These are phyloP conservation scores for Acrobeloides nanus DNA, from an alignment of 2,888 invertebrate species.

Conservation along the genomic window DNA sequence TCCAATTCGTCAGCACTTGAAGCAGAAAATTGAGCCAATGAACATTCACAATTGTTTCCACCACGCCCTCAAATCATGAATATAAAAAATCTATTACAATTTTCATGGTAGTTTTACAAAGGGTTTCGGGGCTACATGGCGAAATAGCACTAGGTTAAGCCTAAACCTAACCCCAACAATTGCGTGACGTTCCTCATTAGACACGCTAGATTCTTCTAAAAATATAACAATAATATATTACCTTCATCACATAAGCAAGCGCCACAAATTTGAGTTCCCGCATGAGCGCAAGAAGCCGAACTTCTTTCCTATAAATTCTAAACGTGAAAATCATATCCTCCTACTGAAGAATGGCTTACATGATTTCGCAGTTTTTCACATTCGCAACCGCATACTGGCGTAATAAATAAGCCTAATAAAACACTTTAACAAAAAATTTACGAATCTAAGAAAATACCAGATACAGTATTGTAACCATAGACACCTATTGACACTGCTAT, in stretches of 20 bases:
- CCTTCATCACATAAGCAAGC: conserved; percentile 30
- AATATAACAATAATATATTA: conserved; percentile 4
- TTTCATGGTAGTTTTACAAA: conserved; percentile 32
- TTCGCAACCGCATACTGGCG: conserved; percentile 50
- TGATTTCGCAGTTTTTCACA: conserved; percentile 44
- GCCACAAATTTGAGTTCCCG: conserved; percentile 46
- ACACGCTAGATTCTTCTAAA: not conserved
- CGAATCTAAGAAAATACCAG: conserved; percentile 23
- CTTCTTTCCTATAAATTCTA: conserved; percentile 32
- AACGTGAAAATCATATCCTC: conserved; percentile 8
- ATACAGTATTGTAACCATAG: conserved; percentile 38
- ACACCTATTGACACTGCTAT: conserved; percentile 46
- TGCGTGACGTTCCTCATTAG: conserved; percentile 10
- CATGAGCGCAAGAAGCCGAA: conserved; percentile 34
- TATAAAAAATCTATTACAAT: too few species aligned
- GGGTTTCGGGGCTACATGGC: too few species aligned
- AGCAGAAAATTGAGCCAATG: conserved; percentile 35
- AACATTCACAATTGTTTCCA: conserved; percentile 53
- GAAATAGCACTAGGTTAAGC: too few species aligned
- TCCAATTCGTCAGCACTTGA: conserved; percentile 28
- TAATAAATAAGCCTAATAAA: conserved; percentile 26
- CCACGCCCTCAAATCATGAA: too few species aligned
- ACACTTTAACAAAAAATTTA: conserved; percentile 10
- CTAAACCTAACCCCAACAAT: too few species aligned
- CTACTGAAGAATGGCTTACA: too few species aligned